Conservation (phyloP, 2,113 vertebrate species). For the Cyphomyrus discorhynchus region DNA sequence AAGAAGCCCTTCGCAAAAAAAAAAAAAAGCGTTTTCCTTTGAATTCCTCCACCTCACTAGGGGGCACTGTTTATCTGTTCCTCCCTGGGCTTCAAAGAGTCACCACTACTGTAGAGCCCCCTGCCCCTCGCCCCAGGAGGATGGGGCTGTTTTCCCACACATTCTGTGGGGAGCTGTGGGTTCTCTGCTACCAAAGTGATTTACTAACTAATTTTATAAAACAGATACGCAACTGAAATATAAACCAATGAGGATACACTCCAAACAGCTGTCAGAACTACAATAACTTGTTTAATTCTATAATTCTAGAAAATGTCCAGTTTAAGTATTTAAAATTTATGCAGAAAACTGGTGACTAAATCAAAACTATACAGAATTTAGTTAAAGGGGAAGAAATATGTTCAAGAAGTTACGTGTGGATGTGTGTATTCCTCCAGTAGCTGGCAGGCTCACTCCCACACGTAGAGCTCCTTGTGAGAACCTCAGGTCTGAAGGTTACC, state of each 20-base stretch:
- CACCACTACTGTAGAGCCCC: background rate
- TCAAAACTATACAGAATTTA: background rate
- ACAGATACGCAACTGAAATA: background rate
- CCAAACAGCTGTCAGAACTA: background rate
- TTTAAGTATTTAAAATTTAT: background rate
- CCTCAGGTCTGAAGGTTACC: background rate
- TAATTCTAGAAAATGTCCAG: background rate
- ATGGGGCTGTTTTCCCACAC: background rate
- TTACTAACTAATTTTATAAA: background rate
- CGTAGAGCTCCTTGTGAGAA: background rate
- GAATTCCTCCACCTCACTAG: constrained; percentile 19
- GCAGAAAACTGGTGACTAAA: background rate
- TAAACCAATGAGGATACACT: background rate
- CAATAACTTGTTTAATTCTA: background rate
- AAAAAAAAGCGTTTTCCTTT: background rate
- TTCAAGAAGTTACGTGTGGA: too few species aligned
- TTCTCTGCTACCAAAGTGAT: background rate
- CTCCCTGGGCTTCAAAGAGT: background rate
- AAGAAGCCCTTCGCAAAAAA: background rate
- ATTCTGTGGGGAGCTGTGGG: background rate
- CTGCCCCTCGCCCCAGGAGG: background rate
- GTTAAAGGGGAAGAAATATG: background rate
- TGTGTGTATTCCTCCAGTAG: background rate
- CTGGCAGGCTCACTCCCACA: background rate
- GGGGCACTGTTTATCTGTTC: constrained; percentile 11